These are phyloP conservation scores for Cephus pulcher DNA, from an alignment of 2,888 invertebrate species.

Conservation along the genomic window DNA sequence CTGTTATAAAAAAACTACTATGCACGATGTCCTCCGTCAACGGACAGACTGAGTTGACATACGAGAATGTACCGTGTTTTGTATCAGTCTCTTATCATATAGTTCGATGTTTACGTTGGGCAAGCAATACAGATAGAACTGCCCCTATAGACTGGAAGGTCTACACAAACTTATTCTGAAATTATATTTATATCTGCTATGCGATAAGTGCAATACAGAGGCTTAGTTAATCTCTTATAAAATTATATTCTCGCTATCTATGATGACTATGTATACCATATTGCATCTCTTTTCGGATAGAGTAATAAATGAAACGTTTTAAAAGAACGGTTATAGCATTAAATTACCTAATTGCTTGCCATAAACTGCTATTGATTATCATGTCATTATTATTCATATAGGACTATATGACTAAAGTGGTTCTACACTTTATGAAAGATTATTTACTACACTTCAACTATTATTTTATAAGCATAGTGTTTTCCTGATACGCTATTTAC, in stretches of 20 bases:
- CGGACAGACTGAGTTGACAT: slow-evolving; percentile 41
- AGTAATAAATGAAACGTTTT: background rate
- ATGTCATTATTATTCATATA: too few species aligned
- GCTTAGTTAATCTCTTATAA: background rate
- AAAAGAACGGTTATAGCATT: background rate
- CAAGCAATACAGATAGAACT: background rate
- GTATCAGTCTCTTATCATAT: slow-evolving; percentile 43
- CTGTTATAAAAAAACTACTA: slow-evolving; percentile 25
- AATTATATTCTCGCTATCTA: background rate
- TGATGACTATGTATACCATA: background rate
- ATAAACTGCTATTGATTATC: too few species aligned
- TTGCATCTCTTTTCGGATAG: background rate
- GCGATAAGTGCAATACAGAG: background rate
- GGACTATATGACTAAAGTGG: too few species aligned
- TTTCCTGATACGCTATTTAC: background rate
- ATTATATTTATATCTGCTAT: background rate
- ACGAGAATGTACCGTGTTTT: slow-evolving; percentile 30
- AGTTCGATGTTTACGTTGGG: background rate
- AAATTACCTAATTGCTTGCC: too few species aligned
- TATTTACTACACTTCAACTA: background rate
- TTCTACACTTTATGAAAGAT: too few species aligned
- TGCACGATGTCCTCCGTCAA: slow-evolving; percentile 36
- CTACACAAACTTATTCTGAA: background rate
- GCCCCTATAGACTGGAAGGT: background rate
- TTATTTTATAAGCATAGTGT: background rate